A percentile compares a stretch with the other conserved stretches of the same genome.
Conservation (phyloP, 2,113 vertebrate genomes). For the Phyllostomus discolor region DNA sequence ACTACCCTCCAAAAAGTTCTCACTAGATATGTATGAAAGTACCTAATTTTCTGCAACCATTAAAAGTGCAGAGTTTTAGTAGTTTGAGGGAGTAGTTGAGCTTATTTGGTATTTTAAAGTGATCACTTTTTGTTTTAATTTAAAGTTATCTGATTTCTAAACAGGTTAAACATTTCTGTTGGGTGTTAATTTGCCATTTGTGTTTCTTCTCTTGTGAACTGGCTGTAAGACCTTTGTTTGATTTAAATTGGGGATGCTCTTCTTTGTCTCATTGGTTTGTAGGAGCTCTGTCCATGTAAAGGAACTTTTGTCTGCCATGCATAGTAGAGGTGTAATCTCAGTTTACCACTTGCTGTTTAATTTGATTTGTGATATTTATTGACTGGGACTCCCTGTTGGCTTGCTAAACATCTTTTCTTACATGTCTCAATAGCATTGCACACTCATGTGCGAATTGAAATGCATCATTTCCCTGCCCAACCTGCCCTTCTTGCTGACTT, state of each 20-base stretch:
- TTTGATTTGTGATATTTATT: neutral
- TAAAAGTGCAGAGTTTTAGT: neutral
- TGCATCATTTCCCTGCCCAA: neutral
- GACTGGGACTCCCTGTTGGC: neutral
- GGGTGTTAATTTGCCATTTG: neutral
- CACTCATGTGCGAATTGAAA: neutral
- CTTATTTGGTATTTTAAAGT: neutral
- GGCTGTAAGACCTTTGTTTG: neutral
- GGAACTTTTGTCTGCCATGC: neutral
- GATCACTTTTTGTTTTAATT: neutral
- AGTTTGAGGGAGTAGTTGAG: neutral
- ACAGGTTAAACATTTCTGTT: neutral
- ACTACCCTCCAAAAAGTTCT: neutral
- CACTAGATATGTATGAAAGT: neutral
- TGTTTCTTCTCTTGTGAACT: neutral
- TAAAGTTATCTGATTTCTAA: neutral
- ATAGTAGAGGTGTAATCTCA: neutral
- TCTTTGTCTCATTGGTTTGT: neutral
- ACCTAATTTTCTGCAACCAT: neutral
- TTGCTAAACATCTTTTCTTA: neutral
- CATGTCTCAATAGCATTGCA: neutral
- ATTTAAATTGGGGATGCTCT: neutral
- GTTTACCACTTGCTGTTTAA: neutral
- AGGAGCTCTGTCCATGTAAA: neutral
- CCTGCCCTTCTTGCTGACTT: constrained; percentile 24